phyloP scores from a whole-genome alignment of 2,797 vertebrate genomes.

The Florisuga fusca region DNA sequence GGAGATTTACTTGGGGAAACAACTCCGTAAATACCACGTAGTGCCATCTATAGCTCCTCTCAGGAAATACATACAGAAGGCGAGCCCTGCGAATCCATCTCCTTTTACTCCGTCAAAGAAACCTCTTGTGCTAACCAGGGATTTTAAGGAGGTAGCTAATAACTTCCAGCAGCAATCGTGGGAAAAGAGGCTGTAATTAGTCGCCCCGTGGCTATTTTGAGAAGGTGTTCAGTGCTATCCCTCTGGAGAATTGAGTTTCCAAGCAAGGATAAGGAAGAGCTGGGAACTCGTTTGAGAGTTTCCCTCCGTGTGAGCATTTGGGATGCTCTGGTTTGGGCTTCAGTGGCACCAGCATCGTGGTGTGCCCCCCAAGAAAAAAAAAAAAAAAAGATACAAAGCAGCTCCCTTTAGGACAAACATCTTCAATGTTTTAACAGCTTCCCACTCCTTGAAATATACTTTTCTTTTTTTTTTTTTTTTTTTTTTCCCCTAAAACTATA shows the following conservation, averaged over 20 bases:
- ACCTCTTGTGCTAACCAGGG: not conserved
- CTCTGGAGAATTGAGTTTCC: not conserved
- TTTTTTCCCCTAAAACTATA: not conserved
- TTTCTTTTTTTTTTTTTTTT: too few relatives aligned
- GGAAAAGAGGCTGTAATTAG: not conserved
- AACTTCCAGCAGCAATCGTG: not conserved
- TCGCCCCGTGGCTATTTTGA: not conserved
- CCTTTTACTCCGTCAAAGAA: not conserved
- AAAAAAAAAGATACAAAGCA: not conserved
- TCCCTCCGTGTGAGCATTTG: not conserved
- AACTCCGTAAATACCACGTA: constrained; percentile 51
- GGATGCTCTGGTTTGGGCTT: not conserved
- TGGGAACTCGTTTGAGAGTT: not conserved
- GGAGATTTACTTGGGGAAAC: constrained; percentile 40
- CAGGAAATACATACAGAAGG: not conserved
- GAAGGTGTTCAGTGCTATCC: not conserved
- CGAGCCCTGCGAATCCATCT: not conserved
- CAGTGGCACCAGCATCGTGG: not conserved
- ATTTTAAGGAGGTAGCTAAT: not conserved
- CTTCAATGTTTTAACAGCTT: not conserved
- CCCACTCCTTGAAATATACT: not conserved
- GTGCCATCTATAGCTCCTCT: constrained; percentile 67
- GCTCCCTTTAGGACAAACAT: not conserved
- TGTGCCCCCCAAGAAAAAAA: not conserved
- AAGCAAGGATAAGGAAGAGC: not conserved